These are phyloP conservation scores for Punctoribates punctum DNA, from an alignment of 2,888 invertebrate genomes.

Conservation along the genomic window DNA sequence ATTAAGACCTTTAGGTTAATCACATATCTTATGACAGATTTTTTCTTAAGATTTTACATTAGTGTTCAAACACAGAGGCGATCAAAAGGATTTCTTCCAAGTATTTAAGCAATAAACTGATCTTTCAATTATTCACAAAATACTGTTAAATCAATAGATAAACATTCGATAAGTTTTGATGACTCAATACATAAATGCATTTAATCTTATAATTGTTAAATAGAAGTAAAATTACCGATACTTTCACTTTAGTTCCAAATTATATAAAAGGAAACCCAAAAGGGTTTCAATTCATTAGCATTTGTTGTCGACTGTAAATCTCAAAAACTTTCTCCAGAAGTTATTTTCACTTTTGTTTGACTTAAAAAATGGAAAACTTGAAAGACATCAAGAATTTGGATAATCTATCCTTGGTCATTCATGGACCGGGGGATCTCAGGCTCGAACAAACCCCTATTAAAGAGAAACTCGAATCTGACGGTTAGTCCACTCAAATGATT, in stretches of 20 bases:
- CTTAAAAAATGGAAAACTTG: not conserved
- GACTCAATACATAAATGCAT: not conserved
- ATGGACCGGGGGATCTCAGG: not conserved
- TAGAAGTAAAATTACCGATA: no score
- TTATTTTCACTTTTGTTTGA: not conserved
- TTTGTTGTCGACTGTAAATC: no score
- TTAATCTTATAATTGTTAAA: not conserved
- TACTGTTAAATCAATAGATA: not conserved
- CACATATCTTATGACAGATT: no score
- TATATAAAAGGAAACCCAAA: no score
- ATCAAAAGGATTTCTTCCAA: no score
- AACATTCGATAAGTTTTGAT: not conserved
- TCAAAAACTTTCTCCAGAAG: no score
- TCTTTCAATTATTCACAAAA: not conserved
- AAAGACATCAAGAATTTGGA: not conserved
- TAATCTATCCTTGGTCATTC: constrained; percentile 6
- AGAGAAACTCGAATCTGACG: not conserved
- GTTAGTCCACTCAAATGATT: not conserved
- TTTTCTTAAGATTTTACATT: no score
- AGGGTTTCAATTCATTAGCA: no score
- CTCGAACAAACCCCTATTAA: constrained; percentile 20
- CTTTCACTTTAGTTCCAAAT: no score
- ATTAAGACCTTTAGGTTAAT: no score
- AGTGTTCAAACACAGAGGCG: no score
- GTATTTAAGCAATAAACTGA: not conserved